phyloP scores from a whole-genome alignment of 2,113 vertebrate genomes.

The Origma solitaria region DNA sequence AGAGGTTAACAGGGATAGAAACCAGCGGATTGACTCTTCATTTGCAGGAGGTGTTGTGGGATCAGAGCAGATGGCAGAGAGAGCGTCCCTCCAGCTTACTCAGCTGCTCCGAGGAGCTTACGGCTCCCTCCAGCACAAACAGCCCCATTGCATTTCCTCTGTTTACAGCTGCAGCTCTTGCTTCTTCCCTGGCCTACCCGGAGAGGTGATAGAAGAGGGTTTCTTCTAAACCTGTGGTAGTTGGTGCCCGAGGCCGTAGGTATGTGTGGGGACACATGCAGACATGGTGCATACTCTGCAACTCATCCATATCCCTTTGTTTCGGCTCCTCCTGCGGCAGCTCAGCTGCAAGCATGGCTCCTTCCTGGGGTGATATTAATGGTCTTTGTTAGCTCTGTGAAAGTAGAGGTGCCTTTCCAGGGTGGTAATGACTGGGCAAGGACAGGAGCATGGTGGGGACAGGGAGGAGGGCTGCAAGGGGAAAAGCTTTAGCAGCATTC shows the following conservation, averaged over 20 bases:
- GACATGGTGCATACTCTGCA: not conserved
- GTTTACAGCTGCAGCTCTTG: slow-evolving; percentile 54
- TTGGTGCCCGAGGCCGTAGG: not conserved
- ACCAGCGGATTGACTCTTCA: slow-evolving; percentile 76
- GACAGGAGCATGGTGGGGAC: not conserved
- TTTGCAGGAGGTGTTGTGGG: slow-evolving; percentile 78
- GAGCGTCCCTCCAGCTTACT: slow-evolving; percentile 76
- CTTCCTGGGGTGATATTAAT: not conserved
- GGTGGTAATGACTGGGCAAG: not conserved
- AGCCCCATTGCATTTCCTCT: slow-evolving; percentile 53
- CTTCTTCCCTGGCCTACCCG: not conserved
- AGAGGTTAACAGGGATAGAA: slow-evolving; percentile 86
- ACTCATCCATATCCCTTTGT: not conserved
- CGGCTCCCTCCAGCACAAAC: slow-evolving; percentile 70
- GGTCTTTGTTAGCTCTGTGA: not conserved
- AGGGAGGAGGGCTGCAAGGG: not conserved
- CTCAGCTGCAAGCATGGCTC: not conserved
- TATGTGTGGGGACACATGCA: not conserved
- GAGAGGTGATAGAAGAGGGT: not conserved
- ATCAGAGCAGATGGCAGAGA: slow-evolving; percentile 90
- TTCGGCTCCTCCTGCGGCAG: not conserved
- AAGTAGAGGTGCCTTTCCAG: not conserved
- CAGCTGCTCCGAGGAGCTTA: slow-evolving; percentile 78
- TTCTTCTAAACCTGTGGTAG: slow-evolving; percentile 28
- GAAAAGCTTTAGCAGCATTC: not conserved